A percentile compares a stretch with the other conserved stretches of the same genome.
Evolutionary conservation across 2,888 invertebrate genomes (phyloP).

Genomic region (Heliconius ismenius): DNA sequence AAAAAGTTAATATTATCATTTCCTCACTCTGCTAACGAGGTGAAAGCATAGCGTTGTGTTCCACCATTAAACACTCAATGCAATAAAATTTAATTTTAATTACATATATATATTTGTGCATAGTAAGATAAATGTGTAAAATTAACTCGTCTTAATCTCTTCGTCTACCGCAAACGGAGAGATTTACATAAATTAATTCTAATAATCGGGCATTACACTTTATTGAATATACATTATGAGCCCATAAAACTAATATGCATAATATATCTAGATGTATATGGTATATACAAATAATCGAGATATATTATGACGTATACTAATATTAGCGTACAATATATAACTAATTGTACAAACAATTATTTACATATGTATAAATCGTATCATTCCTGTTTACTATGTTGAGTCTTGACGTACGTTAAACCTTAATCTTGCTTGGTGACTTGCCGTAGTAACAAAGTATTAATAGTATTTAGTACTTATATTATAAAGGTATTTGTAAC

Average conservation of each 20-base stretch:
- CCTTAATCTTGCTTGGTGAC: background rate
- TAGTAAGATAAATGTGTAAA: too few relatives aligned
- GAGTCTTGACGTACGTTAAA: background rate
- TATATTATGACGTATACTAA: background rate
- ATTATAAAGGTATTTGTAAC: background rate
- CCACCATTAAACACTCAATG: too few relatives aligned
- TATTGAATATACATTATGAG: too few relatives aligned
- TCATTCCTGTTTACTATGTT: constrained; percentile 5
- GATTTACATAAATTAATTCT: too few relatives aligned
- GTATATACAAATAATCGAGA: too few relatives aligned
- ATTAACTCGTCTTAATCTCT: too few relatives aligned
- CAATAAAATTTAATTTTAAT: too few relatives aligned
- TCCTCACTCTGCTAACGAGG: background rate
- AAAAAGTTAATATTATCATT: background rate
- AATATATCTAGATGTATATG: background rate
- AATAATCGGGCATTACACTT: too few relatives aligned
- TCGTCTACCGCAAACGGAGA: too few relatives aligned
- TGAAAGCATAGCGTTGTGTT: background rate
- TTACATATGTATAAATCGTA: background rate
- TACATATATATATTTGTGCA: too few relatives aligned
- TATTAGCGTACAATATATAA: background rate
- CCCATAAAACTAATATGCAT: background rate
- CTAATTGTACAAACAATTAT: background rate
- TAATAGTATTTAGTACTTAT: background rate
- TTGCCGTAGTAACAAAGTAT: background rate